Percentiles rank a stretch among this genome's conserved stretches.
phyloP scores from a whole-genome alignment of 2,888 invertebrate genomes.

The Piscicola geometra region DNA sequence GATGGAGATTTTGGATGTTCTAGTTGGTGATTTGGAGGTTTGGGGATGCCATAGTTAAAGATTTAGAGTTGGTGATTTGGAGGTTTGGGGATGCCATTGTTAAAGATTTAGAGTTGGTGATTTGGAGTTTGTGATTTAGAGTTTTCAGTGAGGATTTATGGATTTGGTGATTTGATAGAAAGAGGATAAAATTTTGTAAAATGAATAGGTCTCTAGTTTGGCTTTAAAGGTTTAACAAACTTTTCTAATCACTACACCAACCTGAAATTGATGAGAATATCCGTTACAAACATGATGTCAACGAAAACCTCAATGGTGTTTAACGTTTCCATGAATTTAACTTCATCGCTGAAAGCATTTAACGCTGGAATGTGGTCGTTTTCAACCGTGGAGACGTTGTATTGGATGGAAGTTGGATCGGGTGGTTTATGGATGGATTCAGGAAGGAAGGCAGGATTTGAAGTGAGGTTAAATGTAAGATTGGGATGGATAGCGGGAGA shows the following conservation, averaged over 20 bases:
- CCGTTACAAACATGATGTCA: slow-evolving; percentile 56
- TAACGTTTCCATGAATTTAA: slow-evolving; percentile 5
- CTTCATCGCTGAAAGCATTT: background rate
- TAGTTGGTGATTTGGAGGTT: too few relatives aligned
- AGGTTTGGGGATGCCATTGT: too few relatives aligned
- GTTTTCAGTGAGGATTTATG: background rate
- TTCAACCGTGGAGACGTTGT: background rate
- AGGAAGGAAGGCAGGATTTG: background rate
- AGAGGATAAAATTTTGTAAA: background rate
- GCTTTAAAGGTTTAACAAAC: background rate
- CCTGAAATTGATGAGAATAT: slow-evolving; percentile 56
- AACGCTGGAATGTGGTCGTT: too few relatives aligned
- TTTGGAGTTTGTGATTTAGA: slow-evolving; percentile 1
- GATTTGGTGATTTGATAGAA: background rate
- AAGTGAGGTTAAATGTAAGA: too few relatives aligned
- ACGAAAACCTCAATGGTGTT: slow-evolving; percentile 55
- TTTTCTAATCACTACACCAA: background rate
- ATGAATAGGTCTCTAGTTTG: too few relatives aligned
- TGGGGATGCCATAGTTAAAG: too few relatives aligned
- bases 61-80: too few relatives aligned
- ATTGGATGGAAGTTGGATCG: background rate
- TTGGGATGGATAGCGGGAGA: too few relatives aligned
- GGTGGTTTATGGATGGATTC: background rate
- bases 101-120: too few relatives aligned
- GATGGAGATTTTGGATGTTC: background rate